phyloP scores from a whole-genome alignment of 1,140 invertebrate species.

The Callitettix versicolor region DNA sequence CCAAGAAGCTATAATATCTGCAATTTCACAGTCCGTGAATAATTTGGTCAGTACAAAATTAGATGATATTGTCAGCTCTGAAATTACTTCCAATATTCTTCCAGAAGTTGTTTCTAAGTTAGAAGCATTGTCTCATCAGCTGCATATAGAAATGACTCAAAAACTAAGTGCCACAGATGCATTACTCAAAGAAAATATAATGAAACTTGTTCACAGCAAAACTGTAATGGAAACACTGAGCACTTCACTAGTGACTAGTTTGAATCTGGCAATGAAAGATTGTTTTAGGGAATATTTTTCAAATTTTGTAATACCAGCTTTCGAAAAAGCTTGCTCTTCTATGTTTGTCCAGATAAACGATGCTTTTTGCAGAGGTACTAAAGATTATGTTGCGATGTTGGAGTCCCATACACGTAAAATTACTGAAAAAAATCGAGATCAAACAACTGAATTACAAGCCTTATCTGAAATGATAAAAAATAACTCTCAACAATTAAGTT shows the following conservation, averaged over 20 bases:
- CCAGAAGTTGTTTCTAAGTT: conserved; percentile 43
- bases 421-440: conserved; percentile 26
- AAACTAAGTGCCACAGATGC: conserved; percentile 60
- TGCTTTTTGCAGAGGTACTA: conserved; percentile 70
- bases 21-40: conserved; percentile 29
- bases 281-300: conserved; percentile 65
- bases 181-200: conserved; percentile 64
- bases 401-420: conserved; percentile 18
- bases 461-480: conserved; percentile 30
- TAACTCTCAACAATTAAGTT: conserved; percentile 14
- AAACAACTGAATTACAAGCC: conserved; percentile 31
- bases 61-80: conserved; percentile 23
- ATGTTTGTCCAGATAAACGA: conserved; percentile 84
- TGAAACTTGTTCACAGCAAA: conserved; percentile 63
- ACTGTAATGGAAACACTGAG: conserved; percentile 63
- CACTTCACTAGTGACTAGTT: conserved; percentile 48
- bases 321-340: conserved; percentile 71
- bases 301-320: conserved; percentile 62
- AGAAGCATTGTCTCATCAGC: conserved; percentile 52
- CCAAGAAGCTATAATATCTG: conserved; percentile 23
- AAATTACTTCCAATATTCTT: conserved; percentile 31
- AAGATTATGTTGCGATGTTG: conserved; percentile 65
- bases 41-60: conserved; percentile 28
- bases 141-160: conserved; percentile 56
- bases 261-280: conserved; percentile 52